Conservation (phyloP, 2,113 vertebrate species). For the Oncorhynchus keta region DNA sequence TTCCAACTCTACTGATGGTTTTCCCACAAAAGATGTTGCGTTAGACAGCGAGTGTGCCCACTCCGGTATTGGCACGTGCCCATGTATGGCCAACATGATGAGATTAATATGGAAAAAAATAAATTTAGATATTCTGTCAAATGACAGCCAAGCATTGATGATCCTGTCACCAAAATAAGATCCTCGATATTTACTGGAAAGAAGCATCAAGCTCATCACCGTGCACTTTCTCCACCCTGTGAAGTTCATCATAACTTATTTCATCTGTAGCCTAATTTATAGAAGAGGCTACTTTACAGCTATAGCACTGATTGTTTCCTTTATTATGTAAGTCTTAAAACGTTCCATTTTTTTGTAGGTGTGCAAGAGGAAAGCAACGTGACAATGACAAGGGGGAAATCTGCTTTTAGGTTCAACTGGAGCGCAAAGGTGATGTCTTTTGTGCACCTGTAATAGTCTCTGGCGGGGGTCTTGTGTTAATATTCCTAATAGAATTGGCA, state of each 20-base stretch:
- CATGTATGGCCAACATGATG: too few relatives aligned
- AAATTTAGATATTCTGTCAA: too few relatives aligned
- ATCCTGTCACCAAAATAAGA: too few relatives aligned
- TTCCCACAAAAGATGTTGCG: too few relatives aligned
- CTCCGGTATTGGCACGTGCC: too few relatives aligned
- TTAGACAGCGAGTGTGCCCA: too few relatives aligned
- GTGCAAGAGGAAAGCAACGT: neutral
- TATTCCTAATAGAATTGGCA: neutral
- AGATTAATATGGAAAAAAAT: too few relatives aligned
- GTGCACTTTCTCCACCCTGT: too few relatives aligned
- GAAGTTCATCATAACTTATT: too few relatives aligned
- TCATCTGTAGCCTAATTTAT: conserved; percentile 4
- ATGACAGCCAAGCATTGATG: too few relatives aligned
- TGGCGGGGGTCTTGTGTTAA: neutral
- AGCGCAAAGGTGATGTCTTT: neutral
- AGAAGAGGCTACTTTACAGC: neutral
- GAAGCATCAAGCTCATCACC: conserved; percentile 41
- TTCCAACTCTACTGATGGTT: too few relatives aligned
- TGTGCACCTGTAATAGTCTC: neutral
- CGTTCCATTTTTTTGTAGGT: neutral
- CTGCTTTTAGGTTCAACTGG: conserved; percentile 20
- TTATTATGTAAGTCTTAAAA: conserved; percentile 40
- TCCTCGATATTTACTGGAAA: neutral
- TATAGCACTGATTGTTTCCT: neutral
- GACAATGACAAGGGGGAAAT: conserved; percentile 25